Conservation (phyloP, 2,113 vertebrate genomes). For the Paradoxurus hermaphroditus region DNA sequence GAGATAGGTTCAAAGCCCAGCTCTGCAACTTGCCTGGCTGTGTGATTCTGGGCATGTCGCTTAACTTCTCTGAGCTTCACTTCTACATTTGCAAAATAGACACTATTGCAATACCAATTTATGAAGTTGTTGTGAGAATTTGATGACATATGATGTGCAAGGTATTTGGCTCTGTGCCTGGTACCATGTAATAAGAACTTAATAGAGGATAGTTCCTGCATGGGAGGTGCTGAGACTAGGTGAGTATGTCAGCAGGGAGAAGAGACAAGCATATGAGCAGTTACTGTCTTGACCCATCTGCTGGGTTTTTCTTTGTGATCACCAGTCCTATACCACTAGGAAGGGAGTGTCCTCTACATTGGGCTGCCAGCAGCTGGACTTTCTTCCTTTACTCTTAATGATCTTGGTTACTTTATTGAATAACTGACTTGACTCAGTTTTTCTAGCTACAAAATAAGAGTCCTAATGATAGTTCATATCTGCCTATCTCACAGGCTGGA, state of each 20-base stretch:
- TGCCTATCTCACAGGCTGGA: not conserved
- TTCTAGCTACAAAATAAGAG: not conserved
- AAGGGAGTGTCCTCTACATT: not conserved
- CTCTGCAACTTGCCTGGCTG: not conserved
- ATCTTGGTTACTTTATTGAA: not conserved
- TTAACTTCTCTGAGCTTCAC: not conserved
- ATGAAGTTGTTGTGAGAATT: not conserved
- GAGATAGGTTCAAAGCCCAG: not conserved
- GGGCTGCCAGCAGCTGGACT: not conserved
- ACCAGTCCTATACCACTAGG: not conserved
- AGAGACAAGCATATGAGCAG: not conserved
- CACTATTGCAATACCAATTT: not conserved
- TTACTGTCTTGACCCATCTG: not conserved
- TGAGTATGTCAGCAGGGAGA: not conserved
- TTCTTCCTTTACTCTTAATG: not conserved
- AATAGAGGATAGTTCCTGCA: not conserved
- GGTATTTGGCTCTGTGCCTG: not conserved
- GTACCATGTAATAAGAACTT: not conserved
- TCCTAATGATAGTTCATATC: not conserved
- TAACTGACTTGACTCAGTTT: conserved; percentile 5
- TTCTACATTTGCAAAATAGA: not conserved
- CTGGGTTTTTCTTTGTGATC: not conserved
- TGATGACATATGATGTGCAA: not conserved
- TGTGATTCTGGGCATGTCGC: not conserved
- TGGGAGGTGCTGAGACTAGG: not conserved